These are phyloP conservation scores for Mythimna lalbum DNA, from an alignment of 2,888 invertebrate species.

Conservation along the genomic window DNA sequence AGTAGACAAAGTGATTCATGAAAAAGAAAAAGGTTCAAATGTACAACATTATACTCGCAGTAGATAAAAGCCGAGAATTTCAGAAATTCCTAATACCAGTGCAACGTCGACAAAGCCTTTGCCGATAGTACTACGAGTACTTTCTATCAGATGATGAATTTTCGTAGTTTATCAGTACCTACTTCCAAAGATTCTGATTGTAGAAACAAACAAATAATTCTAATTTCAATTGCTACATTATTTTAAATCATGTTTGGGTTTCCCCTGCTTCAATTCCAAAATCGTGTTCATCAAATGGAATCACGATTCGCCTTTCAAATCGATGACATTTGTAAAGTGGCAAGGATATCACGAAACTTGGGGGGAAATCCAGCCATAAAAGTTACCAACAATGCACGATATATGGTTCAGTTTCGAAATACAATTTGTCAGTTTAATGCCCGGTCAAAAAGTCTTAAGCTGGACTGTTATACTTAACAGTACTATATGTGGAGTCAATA, in stretches of 20 bases:
- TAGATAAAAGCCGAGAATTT: too few species aligned
- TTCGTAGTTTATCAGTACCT: background rate
- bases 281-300: constrained; percentile 75
- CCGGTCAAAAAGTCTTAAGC: background rate
- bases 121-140: too few species aligned
- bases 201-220: constrained; percentile 1
- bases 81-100: too few species aligned
- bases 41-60: too few species aligned
- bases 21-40: too few species aligned
- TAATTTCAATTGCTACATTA: constrained; percentile 27
- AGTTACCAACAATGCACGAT: constrained; percentile 68
- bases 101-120: too few species aligned
- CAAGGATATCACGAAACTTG: constrained; percentile 84
- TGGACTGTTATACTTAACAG: background rate
- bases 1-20: too few species aligned
- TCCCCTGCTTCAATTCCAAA: constrained; percentile 82
- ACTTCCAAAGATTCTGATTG: background rate
- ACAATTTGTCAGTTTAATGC: constrained; percentile 21
- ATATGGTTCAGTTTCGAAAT: constrained; percentile 69
- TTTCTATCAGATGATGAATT: too few species aligned
- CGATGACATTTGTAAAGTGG: constrained; percentile 84
- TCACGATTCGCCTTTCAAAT: constrained; percentile 89
- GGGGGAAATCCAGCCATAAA: constrained; percentile 86
- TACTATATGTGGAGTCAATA: background rate
- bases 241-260: constrained; percentile 65